Evolutionary conservation across 1,140 invertebrate genomes (phyloP).

Genomic region (Penaeus chinensis): DNA sequence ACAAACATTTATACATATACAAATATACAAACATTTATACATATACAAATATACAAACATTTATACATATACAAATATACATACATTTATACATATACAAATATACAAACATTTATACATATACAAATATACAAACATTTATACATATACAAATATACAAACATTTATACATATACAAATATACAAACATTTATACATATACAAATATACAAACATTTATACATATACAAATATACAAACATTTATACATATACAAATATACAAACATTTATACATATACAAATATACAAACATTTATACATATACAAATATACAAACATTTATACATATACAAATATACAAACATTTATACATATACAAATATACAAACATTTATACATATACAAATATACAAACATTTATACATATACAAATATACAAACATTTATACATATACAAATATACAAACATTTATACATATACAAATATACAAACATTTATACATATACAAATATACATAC

Average conservation of each 20-base stretch:
- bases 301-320: constrained; percentile 14
- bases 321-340: constrained; percentile 6
- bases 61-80: constrained; percentile 14
- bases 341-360: constrained; percentile 3
- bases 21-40: neutral
- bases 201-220: neutral
- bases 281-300: constrained; percentile 9
- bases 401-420: neutral
- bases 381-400: neutral
- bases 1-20: neutral
- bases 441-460: too few species aligned
- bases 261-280: constrained; percentile 15
- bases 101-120: neutral
- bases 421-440: too few species aligned
- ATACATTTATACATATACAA: constrained; percentile 20
- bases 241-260: neutral
- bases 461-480: too few species aligned
- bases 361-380: neutral
- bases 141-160: constrained; percentile 15
- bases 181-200: neutral
- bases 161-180: constrained; percentile 9
- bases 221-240: neutral
- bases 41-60: constrained; percentile 3
- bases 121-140: neutral
- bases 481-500: too few species aligned